Conservation (phyloP, 2,888 invertebrate species). For the Apamea sordens region DNA sequence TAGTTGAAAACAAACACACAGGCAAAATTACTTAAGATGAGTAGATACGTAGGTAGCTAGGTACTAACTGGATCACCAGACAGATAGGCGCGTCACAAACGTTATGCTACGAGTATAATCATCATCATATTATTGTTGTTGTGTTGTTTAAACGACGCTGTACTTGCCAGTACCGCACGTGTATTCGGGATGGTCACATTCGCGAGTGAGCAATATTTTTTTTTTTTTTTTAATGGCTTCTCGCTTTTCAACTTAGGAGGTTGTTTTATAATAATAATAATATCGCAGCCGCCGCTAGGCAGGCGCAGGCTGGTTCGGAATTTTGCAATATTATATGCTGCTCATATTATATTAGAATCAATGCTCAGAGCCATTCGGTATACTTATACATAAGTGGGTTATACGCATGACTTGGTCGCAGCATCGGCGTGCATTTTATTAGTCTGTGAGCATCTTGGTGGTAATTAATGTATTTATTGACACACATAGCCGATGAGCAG, state of each 20-base stretch:
- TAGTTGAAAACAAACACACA: neutral
- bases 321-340: constrained; percentile 36
- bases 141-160: constrained; percentile 16
- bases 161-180: constrained; percentile 65
- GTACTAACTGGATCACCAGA: constrained; percentile 30
- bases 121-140: constrained; percentile 26
- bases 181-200: constrained; percentile 62
- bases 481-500: constrained; percentile 16
- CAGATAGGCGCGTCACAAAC: constrained; percentile 25
- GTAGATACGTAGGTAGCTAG: neutral
- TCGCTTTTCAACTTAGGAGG: neutral
- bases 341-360: neutral
- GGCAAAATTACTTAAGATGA: neutral
- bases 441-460: constrained; percentile 5
- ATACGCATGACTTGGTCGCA: constrained; percentile 34
- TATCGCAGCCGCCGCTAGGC: neutral
- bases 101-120: constrained; percentile 5
- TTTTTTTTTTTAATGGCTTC: neutral
- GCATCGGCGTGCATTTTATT: constrained; percentile 7
- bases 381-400: constrained; percentile 9
- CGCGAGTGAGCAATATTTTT: constrained; percentile 60
- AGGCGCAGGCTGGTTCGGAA: neutral
- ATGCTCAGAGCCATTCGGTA: constrained; percentile 51
- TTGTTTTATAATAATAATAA: no score
- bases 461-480: constrained; percentile 30